Conservation (phyloP, 2,888 invertebrate genomes). For the Lucinisca nassula region DNA sequence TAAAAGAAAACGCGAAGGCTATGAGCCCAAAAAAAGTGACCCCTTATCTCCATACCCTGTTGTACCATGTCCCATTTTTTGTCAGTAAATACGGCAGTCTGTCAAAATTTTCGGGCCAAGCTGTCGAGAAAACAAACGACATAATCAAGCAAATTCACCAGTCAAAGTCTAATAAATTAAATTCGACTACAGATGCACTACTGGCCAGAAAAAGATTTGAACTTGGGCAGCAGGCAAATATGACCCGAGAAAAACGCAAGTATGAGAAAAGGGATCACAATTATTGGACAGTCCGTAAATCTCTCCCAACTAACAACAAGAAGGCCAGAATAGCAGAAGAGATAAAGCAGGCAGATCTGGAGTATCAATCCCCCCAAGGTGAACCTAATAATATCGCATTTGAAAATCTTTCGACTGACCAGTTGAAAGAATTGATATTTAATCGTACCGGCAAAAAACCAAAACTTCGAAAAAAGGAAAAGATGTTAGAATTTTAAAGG, state of each 20-base stretch:
- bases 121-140: conserved; percentile 32
- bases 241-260: not conserved
- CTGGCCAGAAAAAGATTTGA: not conserved
- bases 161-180: conserved; percentile 7
- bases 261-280: conserved; percentile 2
- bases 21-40: conserved; percentile 20
- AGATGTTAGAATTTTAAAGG: too few species aligned
- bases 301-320: too few species aligned
- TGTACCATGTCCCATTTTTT: conserved; percentile 16
- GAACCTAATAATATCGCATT: too few species aligned
- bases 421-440: too few species aligned
- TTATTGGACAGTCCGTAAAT: not conserved
- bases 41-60: not conserved
- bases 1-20: not conserved
- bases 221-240: not conserved
- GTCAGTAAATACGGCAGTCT: not conserved
- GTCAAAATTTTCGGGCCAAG: conserved; percentile 16
- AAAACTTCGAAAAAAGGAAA: too few species aligned
- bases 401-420: too few species aligned
- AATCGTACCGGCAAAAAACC: too few species aligned
- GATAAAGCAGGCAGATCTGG: too few species aligned
- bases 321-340: too few species aligned
- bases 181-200: conserved; percentile 1
- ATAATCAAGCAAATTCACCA: conserved; percentile 22
- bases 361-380: too few species aligned